phyloP scores from a whole-genome alignment of 2,113 vertebrate species.

The Ptyas mucosa region DNA sequence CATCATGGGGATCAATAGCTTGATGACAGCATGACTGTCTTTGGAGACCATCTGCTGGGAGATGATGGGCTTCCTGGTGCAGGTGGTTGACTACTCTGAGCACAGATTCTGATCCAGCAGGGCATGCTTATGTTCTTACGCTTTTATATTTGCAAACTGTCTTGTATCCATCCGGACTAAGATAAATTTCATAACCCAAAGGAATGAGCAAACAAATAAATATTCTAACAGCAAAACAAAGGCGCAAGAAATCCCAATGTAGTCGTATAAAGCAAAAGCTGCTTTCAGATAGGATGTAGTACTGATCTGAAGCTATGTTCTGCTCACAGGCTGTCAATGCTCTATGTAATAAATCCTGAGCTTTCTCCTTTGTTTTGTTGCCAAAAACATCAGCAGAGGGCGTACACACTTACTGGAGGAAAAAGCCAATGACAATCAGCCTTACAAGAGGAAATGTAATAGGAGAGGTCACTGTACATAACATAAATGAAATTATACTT shows the following conservation, averaged over 20 bases:
- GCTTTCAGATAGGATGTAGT: background rate
- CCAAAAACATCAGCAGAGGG: conserved; percentile 10
- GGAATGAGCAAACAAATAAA: background rate
- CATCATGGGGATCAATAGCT: background rate
- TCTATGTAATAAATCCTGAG: no score
- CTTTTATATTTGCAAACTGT: background rate
- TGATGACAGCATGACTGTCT: background rate
- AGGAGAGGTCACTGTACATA: background rate
- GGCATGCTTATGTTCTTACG: background rate
- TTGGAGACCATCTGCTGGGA: background rate
- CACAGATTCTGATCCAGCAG: background rate
- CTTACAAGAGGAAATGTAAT: background rate
- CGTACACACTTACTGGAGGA: conserved; percentile 7
- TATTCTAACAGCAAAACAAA: background rate
- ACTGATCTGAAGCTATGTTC: background rate
- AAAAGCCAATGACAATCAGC: background rate
- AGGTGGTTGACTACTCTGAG: background rate
- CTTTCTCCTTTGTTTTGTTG: background rate
- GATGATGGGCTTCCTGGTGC: background rate
- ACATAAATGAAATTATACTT: background rate
- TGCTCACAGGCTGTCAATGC: background rate
- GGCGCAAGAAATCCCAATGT: background rate
- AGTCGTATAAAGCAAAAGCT: background rate
- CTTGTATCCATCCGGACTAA: background rate
- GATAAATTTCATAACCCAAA: background rate